Evolutionary conservation across 2,113 vertebrate genomes (phyloP).

Genomic region (Mobula birostris): DNA sequence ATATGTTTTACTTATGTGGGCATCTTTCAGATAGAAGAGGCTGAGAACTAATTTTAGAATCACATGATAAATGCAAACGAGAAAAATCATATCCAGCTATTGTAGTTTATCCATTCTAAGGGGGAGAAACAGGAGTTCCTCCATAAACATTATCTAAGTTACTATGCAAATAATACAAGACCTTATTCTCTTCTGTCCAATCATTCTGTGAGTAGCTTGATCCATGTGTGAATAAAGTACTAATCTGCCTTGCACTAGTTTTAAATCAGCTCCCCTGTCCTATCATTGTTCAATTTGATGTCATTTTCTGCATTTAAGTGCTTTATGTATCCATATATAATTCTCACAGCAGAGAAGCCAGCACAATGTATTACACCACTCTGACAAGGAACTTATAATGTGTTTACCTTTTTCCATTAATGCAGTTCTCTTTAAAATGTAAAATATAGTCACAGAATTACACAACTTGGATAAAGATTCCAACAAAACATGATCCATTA

Average conservation of each 20-base stretch:
- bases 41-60: neutral
- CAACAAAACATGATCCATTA: neutral
- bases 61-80: neutral
- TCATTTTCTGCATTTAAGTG: too few species aligned
- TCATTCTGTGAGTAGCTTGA: neutral
- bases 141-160: too few species aligned
- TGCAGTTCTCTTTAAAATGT: neutral
- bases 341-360: neutral
- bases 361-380: neutral
- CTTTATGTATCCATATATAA: too few species aligned
- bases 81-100: neutral
- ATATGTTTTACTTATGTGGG: neutral
- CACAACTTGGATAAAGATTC: neutral
- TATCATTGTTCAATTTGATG: too few species aligned
- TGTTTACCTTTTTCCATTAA: neutral
- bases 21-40: neutral
- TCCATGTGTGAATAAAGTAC: neutral
- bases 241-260: neutral
- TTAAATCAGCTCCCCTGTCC: neutral
- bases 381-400: neutral
- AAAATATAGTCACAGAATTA: neutral
- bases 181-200: too few species aligned
- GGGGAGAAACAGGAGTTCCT: too few species aligned
- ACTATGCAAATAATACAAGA: too few species aligned
- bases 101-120: too few species aligned